These are phyloP conservation scores for Mobula hypostoma DNA, from an alignment of 2,113 vertebrate genomes.

Conservation along the genomic window DNA sequence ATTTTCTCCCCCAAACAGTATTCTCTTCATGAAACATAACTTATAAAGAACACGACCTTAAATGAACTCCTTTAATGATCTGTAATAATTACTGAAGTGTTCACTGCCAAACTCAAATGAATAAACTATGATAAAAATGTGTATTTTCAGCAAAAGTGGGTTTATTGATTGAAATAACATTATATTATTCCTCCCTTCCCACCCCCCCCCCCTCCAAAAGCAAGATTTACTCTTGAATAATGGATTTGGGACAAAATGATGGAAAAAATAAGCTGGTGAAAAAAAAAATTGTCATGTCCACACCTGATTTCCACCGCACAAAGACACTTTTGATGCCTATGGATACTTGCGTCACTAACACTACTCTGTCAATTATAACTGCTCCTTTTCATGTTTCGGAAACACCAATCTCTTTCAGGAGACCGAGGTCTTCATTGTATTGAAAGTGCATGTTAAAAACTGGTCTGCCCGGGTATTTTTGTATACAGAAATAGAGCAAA, in stretches of 20 bases:
- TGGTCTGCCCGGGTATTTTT: too few species aligned
- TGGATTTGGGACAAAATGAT: not conserved
- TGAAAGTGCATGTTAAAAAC: not conserved
- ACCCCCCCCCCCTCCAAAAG: not conserved
- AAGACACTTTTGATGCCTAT: not conserved
- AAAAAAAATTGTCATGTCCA: not conserved
- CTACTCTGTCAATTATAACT: not conserved
- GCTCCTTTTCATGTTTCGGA: not conserved
- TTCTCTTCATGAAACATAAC: not conserved
- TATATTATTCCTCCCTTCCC: not conserved
- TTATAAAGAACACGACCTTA: not conserved
- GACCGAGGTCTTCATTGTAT: not conserved
- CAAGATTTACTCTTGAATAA: not conserved
- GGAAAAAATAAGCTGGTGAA: not conserved
- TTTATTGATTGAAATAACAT: not conserved
- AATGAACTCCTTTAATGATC: not conserved
- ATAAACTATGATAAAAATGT: not conserved
- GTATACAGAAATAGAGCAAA: too few species aligned
- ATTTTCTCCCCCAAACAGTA: not conserved
- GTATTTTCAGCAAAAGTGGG: not conserved
- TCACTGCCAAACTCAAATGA: not conserved
- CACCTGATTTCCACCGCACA: not conserved
- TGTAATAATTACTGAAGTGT: not conserved
- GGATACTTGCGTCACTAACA: not conserved
- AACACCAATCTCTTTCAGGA: not conserved